A percentile compares a stretch with the other conserved stretches of the same genome.
Evolutionary conservation across 1,140 invertebrate genomes (phyloP).

Genomic region (Micrasema longulum): DNA sequence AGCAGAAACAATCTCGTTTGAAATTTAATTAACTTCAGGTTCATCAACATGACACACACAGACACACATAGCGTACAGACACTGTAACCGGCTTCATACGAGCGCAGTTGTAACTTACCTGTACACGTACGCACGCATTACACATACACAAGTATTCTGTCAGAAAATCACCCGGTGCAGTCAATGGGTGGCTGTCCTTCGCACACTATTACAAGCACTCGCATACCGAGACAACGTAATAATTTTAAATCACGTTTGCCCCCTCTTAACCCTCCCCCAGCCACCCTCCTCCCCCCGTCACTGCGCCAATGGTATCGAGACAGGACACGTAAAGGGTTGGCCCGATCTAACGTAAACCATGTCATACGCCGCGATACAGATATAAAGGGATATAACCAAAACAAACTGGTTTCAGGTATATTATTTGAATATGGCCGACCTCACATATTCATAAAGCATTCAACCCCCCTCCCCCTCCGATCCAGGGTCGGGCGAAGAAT

Average conservation of each 20-base stretch:
- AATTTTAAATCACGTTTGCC: constrained; percentile 47
- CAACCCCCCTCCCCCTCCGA: background rate
- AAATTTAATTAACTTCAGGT: constrained; percentile 38
- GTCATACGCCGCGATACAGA: constrained; percentile 50
- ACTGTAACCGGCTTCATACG: constrained; percentile 20
- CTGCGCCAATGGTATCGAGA: constrained; percentile 39
- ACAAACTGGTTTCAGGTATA: constrained; percentile 47
- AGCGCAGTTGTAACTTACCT: background rate
- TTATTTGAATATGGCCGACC: constrained; percentile 45
- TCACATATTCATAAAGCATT: constrained; percentile 50
- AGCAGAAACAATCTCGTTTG: constrained; percentile 17
- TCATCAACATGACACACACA: constrained; percentile 19
- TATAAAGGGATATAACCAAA: constrained; percentile 41
- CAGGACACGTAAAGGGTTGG: constrained; percentile 53
- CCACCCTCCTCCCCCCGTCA: background rate
- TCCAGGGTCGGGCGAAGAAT: constrained; percentile 5
- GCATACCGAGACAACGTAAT: constrained; percentile 30
- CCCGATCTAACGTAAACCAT: constrained; percentile 51
- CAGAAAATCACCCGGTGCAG: constrained; percentile 39
- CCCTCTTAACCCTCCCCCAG: background rate
- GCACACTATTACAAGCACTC: constrained; percentile 13
- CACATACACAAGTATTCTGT: constrained; percentile 20
- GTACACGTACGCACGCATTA: background rate
- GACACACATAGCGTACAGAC: background rate
- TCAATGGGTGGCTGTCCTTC: constrained; percentile 34